Conservation (phyloP, 2,888 invertebrate species). For the Thera obeliscata region DNA sequence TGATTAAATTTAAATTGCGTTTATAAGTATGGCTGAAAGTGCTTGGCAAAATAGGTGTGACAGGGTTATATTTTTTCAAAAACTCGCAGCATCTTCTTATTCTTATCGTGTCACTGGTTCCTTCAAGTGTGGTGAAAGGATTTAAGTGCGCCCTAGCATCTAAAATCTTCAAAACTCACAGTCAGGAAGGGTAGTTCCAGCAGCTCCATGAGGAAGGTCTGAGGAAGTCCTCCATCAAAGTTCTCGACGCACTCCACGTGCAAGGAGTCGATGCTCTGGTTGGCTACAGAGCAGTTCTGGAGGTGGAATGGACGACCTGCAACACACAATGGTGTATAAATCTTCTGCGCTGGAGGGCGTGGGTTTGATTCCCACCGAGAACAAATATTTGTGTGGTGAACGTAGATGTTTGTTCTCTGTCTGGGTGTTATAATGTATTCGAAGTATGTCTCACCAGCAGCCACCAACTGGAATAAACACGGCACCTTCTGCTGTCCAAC, state of each 20-base stretch:
- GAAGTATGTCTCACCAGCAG: slow-evolving; percentile 86
- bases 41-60: too few relatives aligned
- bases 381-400: too few relatives aligned
- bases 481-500: slow-evolving; percentile 93
- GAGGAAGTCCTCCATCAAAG: slow-evolving; percentile 94
- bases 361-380: too few relatives aligned
- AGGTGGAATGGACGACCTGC: slow-evolving; percentile 94
- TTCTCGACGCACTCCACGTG: slow-evolving; percentile 94
- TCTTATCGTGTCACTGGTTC: too few relatives aligned
- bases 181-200: slow-evolving; percentile 88
- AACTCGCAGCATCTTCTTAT: too few relatives aligned
- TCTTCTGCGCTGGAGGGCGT: background rate
- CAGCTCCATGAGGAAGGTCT: slow-evolving; percentile 93
- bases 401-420: too few relatives aligned
- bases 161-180: slow-evolving; percentile 52
- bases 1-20: too few relatives aligned
- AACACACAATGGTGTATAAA: too few relatives aligned
- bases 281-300: slow-evolving; percentile 94
- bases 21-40: too few relatives aligned
- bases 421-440: too few relatives aligned
- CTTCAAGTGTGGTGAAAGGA: too few relatives aligned
- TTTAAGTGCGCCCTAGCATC: background rate
- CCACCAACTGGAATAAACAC: slow-evolving; percentile 93
- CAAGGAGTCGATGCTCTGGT: slow-evolving; percentile 93
- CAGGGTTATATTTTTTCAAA: too few relatives aligned